Percentiles rank a stretch among this genome's conserved stretches.
phyloP scores from a whole-genome alignment of 1,140 invertebrate species.

The Harlomillsia oculata region DNA sequence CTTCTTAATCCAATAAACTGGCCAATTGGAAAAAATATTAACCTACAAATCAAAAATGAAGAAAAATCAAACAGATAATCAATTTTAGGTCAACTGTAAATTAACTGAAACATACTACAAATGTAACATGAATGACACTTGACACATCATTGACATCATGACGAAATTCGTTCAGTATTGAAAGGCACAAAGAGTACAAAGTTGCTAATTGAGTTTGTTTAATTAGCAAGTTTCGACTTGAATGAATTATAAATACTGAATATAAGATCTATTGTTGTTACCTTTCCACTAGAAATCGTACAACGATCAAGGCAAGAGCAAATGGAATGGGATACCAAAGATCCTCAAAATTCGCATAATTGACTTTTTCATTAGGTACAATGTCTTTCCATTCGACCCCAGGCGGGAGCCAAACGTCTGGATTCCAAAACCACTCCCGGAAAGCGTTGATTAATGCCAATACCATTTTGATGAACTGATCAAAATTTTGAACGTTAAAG shows the following conservation, averaged over 20 bases:
- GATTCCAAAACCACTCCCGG: constrained; percentile 64
- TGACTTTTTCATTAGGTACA: constrained; percentile 60
- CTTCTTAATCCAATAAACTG: constrained; percentile 65
- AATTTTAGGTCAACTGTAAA: too few species aligned
- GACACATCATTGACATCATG: not conserved
- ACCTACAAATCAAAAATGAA: constrained; percentile 49
- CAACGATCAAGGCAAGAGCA: constrained; percentile 60
- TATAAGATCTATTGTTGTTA: too few species aligned
- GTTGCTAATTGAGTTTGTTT: constrained; percentile 1
- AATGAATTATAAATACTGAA: too few species aligned
- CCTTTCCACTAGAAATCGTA: constrained; percentile 72
- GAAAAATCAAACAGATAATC: too few species aligned
- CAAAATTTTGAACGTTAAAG: too few species aligned
- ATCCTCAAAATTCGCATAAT: constrained; percentile 71
- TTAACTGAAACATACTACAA: too few species aligned
- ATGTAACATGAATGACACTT: not conserved
- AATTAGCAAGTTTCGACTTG: too few species aligned
- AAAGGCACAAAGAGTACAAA: not conserved
- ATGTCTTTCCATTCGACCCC: constrained; percentile 83
- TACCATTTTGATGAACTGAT: too few species aligned
- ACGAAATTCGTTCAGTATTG: not conserved
- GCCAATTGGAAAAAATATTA: constrained; percentile 65
- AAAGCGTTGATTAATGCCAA: too few species aligned
- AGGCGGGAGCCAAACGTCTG: constrained; percentile 75
- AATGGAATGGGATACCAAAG: constrained; percentile 70